Base-by-base conservation (phyloP, 2,797 vertebrate species). In the Lycodopsis pacificus region DNA sequence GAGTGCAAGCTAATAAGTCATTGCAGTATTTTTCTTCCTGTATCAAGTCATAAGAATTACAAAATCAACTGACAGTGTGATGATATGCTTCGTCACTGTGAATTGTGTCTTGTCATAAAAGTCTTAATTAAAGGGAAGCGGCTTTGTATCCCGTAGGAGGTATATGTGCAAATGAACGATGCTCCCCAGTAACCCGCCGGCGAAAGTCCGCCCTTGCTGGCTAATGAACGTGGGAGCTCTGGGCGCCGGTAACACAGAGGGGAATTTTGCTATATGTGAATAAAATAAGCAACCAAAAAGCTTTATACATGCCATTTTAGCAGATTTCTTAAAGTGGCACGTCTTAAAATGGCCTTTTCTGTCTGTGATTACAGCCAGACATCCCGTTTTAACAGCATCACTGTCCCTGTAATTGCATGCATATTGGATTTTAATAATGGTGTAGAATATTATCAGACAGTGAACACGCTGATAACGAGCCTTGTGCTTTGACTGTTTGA, bases 351-450 rank as follows among this genome's bases (percentile, higher is more conserved):
- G 67, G 54, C 71, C 54, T 57, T 83, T 63, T 85, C 76, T 85
- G 65, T 86, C 83, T 79, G 77, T 72, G 80, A 88, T 89, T 91
- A 81, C 71, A 86, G 84, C 77, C 77, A 66, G 65, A 67, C 67
- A 20, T 70, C 71, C 85, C 27, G 46, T 86, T 88, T 87, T 87
- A 91, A 86, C 81, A 68, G 82, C 89, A 84, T 59, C 80, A 71
- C 81, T 74, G 74, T 85, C 71, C 88, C 76, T 89, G 84, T 94
- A 95, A 95, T 93, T 92, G 85, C 86, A 86, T 85, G 83, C 90
- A 91, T 92, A 93, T 92, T 93, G 89, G 91, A 93, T 94, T 93
- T 94, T 94, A 94, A 95, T 95, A 95, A 94, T 73, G 82, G 84
- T 85, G 92, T 75, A 84, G 91, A 92, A 94, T 94, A 93, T 92